Evolutionary conservation across 2,113 vertebrate genomes (phyloP).

Genomic region (Lepus europaeus): DNA sequence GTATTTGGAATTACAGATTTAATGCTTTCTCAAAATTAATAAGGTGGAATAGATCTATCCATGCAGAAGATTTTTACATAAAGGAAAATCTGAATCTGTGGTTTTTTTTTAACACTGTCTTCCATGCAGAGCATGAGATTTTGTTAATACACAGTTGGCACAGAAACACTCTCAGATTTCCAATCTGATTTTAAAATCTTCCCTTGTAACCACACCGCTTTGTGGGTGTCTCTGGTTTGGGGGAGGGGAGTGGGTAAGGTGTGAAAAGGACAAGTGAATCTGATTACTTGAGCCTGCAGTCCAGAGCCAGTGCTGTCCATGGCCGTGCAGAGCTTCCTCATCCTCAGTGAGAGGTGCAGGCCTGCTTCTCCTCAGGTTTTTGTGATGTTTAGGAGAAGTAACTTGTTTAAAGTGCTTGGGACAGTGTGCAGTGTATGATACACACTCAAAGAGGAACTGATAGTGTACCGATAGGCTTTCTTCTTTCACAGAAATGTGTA

Average conservation of each 20-base stretch:
- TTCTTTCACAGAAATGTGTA: neutral
- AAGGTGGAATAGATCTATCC: neutral
- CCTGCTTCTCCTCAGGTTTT: too few species aligned
- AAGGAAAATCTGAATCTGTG: neutral
- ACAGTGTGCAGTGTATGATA: neutral
- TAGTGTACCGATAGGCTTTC: neutral
- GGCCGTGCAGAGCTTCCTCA: neutral
- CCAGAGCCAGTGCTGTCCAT: neutral
- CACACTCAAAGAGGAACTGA: neutral
- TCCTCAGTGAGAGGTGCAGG: neutral
- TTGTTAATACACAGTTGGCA: neutral
- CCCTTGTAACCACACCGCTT: neutral
- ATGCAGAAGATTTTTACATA: neutral
- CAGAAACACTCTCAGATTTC: neutral
- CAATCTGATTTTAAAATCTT: neutral
- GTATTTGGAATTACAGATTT: neutral
- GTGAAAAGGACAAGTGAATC: neutral
- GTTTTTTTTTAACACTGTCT: neutral
- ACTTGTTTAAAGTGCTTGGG: neutral
- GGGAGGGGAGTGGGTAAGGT: too few species aligned
- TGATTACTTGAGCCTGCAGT: fast-evolving
- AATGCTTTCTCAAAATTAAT: neutral
- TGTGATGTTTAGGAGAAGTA: neutral
- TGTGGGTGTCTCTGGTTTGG: neutral
- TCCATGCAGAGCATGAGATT: neutral